These are phyloP conservation scores for Clarias platycephalus DNA, from an alignment of 2,797 vertebrate species.

Conservation along the genomic window DNA sequence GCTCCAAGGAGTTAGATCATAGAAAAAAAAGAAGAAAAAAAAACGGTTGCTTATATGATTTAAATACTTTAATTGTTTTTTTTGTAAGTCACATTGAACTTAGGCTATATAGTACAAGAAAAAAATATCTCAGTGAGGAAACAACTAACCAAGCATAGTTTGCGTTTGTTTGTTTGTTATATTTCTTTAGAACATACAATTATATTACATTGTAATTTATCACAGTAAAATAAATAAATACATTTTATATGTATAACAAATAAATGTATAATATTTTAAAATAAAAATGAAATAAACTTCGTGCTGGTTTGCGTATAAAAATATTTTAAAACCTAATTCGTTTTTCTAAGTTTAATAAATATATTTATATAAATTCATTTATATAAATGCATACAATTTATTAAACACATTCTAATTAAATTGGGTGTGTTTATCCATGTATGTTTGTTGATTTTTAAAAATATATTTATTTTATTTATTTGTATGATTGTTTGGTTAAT, in stretches of 20 bases:
- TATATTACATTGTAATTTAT: no score
- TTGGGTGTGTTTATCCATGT: no score
- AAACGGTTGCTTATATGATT: not conserved
- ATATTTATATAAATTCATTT: not conserved
- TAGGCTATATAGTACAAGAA: not conserved
- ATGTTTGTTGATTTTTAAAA: not conserved
- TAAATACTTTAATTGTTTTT: not conserved
- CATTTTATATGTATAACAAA: not conserved
- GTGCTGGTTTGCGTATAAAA: not conserved
- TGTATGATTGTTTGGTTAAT: not conserved
- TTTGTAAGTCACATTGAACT: not conserved
- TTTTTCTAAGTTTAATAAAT: no score
- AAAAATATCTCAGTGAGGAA: not conserved
- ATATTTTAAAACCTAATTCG: no score
- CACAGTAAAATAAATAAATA: no score
- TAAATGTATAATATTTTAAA: not conserved
- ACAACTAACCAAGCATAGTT: not conserved
- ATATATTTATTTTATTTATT: not conserved
- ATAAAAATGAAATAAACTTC: not conserved
- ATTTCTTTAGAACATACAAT: no score
- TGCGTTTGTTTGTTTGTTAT: no score
- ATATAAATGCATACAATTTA: not conserved
- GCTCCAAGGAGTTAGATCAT: not conserved
- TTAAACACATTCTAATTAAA: not conserved
- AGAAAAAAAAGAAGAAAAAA: not conserved